These are phyloP conservation scores for Zoroaster sp. DNA, from an alignment of 53 echinoderm and acorn worm species.

Conservation along the genomic window DNA sequence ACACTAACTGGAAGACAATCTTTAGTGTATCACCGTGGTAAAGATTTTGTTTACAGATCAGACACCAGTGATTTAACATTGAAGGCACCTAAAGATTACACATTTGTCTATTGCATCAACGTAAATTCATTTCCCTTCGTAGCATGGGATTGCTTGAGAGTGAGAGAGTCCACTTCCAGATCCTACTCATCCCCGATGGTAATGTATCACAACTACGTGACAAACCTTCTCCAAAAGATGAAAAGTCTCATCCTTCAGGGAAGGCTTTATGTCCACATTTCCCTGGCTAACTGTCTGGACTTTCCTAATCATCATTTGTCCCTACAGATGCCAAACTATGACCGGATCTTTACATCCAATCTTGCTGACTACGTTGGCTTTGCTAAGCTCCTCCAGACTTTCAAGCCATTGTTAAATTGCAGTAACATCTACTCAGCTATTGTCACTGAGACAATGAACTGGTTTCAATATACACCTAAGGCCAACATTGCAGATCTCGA, in stretches of 20 bases:
- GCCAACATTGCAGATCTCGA: background rate
- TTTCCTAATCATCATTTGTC: background rate
- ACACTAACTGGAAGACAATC: too few species aligned
- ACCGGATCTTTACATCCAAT: conserved; percentile 47
- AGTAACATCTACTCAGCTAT: conserved; percentile 26
- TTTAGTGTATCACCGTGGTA: background rate
- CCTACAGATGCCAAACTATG: background rate
- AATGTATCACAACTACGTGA: conserved; percentile 36
- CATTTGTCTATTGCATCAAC: conserved; percentile 19
- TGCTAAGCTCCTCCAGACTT: background rate
- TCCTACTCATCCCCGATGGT: conserved; percentile 24
- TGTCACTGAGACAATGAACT: conserved; percentile 49
- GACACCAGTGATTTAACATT: background rate
- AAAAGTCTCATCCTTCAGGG: background rate
- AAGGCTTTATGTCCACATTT: background rate
- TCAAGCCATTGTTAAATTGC: background rate
- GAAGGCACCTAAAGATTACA: background rate
- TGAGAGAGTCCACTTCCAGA: background rate
- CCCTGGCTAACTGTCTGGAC: background rate
- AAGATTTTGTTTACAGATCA: background rate
- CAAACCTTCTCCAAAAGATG: conserved; percentile 15
- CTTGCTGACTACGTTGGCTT: conserved; percentile 32
- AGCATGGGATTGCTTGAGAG: conserved; percentile 46
- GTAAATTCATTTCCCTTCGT: conserved; percentile 1
- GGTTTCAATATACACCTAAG: background rate